Conservation (phyloP, 2,888 invertebrate genomes). For the Melipona bicolor region DNA sequence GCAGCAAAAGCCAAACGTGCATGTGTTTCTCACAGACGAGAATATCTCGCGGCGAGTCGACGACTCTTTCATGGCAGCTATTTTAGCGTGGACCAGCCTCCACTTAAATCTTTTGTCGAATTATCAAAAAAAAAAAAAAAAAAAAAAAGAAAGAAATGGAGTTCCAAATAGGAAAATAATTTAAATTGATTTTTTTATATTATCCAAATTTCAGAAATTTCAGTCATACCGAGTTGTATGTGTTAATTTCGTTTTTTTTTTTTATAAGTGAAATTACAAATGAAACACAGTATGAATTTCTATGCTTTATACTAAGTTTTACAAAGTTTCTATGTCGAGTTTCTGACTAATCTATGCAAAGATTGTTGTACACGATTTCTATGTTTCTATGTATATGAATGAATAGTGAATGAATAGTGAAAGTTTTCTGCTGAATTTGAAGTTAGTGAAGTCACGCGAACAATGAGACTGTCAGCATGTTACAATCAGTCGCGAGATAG, state of each 20-base stretch:
- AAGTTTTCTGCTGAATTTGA: not conserved
- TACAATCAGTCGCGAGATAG: conserved; percentile 28
- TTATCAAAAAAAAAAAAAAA: not conserved
- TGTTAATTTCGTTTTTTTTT: not conserved
- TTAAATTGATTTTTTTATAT: not conserved
- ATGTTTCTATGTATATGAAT: not conserved
- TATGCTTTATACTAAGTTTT: not conserved
- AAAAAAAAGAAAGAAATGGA: not conserved
- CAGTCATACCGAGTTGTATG: not conserved
- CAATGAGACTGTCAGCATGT: not conserved
- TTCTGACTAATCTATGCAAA: not conserved
- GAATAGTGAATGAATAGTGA: not conserved
- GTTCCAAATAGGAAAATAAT: not conserved
- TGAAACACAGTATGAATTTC: not conserved
- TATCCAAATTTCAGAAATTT: not conserved
- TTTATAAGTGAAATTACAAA: not conserved
- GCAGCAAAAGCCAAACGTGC: conserved; percentile 80
- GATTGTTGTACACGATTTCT: not conserved
- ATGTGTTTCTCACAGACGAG: conserved; percentile 71
- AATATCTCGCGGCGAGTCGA: conserved; percentile 76
- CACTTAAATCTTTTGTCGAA: conserved; percentile 43
- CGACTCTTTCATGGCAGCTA: conserved; percentile 70
- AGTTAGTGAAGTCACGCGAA: conserved; percentile 3
- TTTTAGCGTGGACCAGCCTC: conserved; percentile 68
- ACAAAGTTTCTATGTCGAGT: not conserved